Evolutionary conservation across 2,888 invertebrate genomes (phyloP).

Genomic region (Paralinhomoeus sp.): DNA sequence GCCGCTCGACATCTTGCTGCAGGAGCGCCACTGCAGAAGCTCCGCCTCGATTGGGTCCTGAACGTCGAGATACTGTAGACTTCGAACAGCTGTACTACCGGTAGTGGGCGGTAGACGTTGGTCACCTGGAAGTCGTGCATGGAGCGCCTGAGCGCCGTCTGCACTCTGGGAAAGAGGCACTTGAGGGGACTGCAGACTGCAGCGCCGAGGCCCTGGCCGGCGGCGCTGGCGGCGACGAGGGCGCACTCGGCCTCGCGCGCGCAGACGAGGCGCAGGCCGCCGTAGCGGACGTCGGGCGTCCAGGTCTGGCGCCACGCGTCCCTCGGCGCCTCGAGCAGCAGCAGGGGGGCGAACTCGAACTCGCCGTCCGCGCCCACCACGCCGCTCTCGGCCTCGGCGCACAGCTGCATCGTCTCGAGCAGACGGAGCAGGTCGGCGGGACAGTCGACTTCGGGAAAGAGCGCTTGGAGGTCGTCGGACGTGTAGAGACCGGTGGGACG

Average conservation of each 20-base stretch:
- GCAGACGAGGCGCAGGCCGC: no score
- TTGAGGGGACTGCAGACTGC: no score
- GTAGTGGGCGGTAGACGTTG: background rate
- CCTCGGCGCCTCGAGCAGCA: conserved; percentile 18
- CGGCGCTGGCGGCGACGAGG: conserved; percentile 10
- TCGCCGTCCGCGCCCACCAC: conserved; percentile 43
- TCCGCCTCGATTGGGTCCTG: conserved; percentile 38
- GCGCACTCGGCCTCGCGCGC: no score
- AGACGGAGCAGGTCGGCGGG: conserved; percentile 42
- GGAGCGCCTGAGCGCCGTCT: conserved; percentile 39
- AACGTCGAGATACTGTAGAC: background rate
- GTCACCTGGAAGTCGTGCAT: conserved; percentile 29
- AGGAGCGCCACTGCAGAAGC: conserved; percentile 40
- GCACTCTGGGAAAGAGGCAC: conserved; percentile 39
- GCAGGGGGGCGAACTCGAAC: conserved; percentile 50
- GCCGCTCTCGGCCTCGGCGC: conserved; percentile 41
- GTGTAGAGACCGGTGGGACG: conserved; percentile 46
- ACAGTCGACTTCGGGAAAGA: conserved; percentile 41
- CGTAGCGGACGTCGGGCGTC: no score
- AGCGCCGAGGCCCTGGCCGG: no score
- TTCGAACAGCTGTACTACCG: background rate
- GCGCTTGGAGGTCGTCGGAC: conserved; percentile 46
- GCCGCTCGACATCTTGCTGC: conserved; percentile 43
- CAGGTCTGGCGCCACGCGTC: conserved; percentile 12
- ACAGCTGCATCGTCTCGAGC: conserved; percentile 45